Evolutionary conservation across 2,113 vertebrate species (phyloP), one percentile per base, ranked within the genome.

Genomic region (Carlito syrichta): DNA sequence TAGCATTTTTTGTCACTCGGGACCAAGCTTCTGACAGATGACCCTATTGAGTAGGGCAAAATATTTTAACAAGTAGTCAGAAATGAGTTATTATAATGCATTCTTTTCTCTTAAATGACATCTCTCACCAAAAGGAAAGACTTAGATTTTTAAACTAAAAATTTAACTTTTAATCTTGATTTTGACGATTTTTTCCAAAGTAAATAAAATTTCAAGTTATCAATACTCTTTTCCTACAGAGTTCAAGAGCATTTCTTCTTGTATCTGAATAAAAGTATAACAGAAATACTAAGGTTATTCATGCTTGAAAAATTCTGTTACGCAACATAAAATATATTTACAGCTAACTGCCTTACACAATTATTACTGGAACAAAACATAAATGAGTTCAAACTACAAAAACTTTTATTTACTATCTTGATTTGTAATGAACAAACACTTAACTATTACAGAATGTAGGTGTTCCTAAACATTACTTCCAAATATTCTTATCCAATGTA

Each of bases 1-100:
- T 99, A 93, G 99, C 99, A 83, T 99, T 99, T 98, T 99, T 99
- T 52, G 99, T 99, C 84, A 99, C 99, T 91, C 99, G 99, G 63
- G 99, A 99, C 99, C 99, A 99, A 56, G 99, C 99, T 87, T 99
- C 99, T 3, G 99, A 99, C 8, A 99, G 98, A 97, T 99, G 99
- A 68, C 99, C 99, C 99, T 99, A 93, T 91, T 87, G 52, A 96
- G 96, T 23, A 98, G 22, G 14, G 92, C 32, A 97, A 11, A 89
- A 88, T 56, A 97, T 63, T 77, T 95, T 89, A 74, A 58, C 84
- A 95, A 86, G 19, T 32, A 95, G 63, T 5, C 7, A 95, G 76
- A 96, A 76, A 48, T 43, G 32, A 19, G 66, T 74, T 88, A 94
- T 58, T 8, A 92, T 54, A 87, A 68, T 25, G 96, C 92, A 84